Conservation (phyloP, 2,797 vertebrate genomes). For the Amazona finschi region DNA sequence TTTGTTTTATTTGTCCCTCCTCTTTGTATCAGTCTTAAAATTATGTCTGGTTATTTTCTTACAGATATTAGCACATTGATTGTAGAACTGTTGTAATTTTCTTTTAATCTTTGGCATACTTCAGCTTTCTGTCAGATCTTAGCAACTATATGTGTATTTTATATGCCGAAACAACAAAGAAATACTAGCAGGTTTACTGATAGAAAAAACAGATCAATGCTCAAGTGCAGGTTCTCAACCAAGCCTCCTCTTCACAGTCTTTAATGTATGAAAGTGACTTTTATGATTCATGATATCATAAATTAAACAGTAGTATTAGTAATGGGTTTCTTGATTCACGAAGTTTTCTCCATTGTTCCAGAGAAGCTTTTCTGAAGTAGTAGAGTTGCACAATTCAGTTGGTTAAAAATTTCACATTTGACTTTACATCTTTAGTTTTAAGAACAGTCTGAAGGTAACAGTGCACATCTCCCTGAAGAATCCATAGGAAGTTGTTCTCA, state of each 20-base stretch:
- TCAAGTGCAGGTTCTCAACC: neutral
- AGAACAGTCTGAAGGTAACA: neutral
- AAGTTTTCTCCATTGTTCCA: neutral
- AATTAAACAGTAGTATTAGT: neutral
- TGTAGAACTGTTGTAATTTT: neutral
- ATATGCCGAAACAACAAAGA: neutral
- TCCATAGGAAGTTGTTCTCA: neutral
- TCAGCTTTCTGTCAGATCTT: neutral
- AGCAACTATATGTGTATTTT: neutral
- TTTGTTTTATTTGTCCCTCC: neutral
- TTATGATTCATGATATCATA: neutral
- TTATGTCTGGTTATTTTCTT: neutral
- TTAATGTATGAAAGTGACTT: neutral
- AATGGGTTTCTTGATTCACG: neutral
- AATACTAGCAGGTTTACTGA: neutral
- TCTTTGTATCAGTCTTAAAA: neutral
- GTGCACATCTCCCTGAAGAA: neutral
- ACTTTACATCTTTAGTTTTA: neutral
- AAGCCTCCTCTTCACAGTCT: fast-evolving
- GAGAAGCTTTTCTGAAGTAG: neutral
- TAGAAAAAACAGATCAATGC: neutral
- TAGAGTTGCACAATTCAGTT: neutral
- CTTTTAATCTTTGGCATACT: neutral
- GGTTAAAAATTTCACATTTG: neutral
- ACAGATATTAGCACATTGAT: neutral